These are phyloP conservation scores for Oriolus oriolus DNA, from an alignment of 2,113 vertebrate species.

Conservation along the genomic window DNA sequence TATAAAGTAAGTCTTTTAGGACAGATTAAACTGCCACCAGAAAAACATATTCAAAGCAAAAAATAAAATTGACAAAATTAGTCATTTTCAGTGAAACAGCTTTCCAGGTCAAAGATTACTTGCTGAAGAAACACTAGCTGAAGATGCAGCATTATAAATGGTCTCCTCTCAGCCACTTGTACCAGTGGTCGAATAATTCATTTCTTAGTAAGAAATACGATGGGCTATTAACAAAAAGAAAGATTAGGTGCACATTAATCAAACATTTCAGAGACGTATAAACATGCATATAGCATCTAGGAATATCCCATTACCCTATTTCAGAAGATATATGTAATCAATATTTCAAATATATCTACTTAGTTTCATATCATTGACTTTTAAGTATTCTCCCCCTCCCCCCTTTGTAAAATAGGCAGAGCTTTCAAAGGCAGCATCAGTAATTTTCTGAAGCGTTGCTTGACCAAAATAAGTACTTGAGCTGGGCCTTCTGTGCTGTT, in stretches of 20 bases:
- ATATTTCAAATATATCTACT: slow-evolving; percentile 45
- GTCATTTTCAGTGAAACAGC: slow-evolving; percentile 51
- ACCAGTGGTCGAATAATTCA: slow-evolving; percentile 52
- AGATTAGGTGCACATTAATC: slow-evolving; percentile 69
- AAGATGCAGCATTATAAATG: slow-evolving; percentile 67
- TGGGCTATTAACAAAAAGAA: slow-evolving; percentile 67
- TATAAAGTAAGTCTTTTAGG: slow-evolving; percentile 26
- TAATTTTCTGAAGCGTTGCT: slow-evolving; percentile 3
- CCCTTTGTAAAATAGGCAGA: not conserved
- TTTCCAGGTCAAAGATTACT: slow-evolving; percentile 60
- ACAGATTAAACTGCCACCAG: slow-evolving; percentile 46
- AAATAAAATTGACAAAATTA: slow-evolving; percentile 59
- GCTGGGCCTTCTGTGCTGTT: not conserved
- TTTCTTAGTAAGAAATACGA: slow-evolving; percentile 68
- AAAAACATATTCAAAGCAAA: slow-evolving; percentile 60
- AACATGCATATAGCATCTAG: slow-evolving; percentile 25
- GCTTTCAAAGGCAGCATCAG: slow-evolving; percentile 1
- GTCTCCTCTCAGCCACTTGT: slow-evolving; percentile 59
- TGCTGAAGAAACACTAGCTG: slow-evolving; percentile 34
- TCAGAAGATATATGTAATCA: slow-evolving; percentile 46
- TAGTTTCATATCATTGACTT: slow-evolving; percentile 14
- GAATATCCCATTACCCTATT: not conserved
- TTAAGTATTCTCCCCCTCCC: not conserved
- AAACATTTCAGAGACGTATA: slow-evolving; percentile 56
- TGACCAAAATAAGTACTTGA: not conserved